phyloP scores from a whole-genome alignment of 2,113 vertebrate species.

The Amblyornis subalaris region DNA sequence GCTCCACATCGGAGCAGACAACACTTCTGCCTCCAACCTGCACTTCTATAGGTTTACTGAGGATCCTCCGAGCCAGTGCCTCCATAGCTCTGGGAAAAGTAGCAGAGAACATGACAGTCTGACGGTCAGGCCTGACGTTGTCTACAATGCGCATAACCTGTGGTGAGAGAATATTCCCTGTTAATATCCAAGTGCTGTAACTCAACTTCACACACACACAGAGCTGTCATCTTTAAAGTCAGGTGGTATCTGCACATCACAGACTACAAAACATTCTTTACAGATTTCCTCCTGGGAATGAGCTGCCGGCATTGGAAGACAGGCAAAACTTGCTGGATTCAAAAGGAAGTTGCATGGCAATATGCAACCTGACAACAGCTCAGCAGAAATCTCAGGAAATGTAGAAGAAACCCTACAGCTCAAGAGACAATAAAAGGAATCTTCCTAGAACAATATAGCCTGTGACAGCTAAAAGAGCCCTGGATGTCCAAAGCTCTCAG shows the following conservation, averaged over 20 bases:
- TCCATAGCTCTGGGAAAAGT: constrained; percentile 98
- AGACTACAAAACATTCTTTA: background rate
- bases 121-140: constrained; percentile 93
- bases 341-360: background rate
- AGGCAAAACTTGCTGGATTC: background rate
- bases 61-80: constrained; percentile 91
- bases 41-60: constrained; percentile 92
- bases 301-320: background rate
- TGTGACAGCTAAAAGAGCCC: background rate
- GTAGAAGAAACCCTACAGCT: background rate
- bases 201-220: rapidly evolving
- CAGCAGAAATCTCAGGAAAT: background rate
- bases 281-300: background rate
- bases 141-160: constrained; percentile 99
- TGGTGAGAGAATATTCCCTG: background rate
- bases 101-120: constrained; percentile 99
- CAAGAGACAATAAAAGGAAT: background rate
- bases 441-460: background rate
- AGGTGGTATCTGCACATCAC: background rate
- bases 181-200: background rate
- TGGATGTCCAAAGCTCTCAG: background rate
- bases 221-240: background rate
- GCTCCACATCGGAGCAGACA: constrained; percentile 96
- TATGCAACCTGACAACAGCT: background rate
- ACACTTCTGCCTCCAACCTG: constrained; percentile 96